A percentile compares a stretch with the other conserved stretches of the same genome.
phyloP scores from a whole-genome alignment of 2,113 vertebrate genomes.

The Eptesicus fuscus region DNA sequence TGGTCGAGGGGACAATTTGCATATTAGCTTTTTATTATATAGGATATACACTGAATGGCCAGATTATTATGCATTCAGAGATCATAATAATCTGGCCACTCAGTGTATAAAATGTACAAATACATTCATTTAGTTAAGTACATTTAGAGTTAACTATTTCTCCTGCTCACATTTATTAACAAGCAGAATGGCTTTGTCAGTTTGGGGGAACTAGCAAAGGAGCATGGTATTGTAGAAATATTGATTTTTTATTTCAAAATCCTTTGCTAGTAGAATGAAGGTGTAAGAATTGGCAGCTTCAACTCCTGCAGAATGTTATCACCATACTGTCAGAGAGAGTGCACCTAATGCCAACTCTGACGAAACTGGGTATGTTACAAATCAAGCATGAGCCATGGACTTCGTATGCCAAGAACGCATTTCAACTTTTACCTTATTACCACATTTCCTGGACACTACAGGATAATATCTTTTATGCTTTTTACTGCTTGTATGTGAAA shows the following conservation, averaged over 20 bases:
- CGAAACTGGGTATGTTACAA: slow-evolving; percentile 75
- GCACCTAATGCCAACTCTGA: slow-evolving; percentile 75
- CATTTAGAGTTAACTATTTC: neutral
- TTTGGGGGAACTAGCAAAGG: slow-evolving; percentile 52
- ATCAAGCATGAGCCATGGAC: slow-evolving; percentile 67
- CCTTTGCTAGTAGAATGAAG: slow-evolving; percentile 71
- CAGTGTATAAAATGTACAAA: neutral
- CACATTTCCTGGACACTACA: slow-evolving; percentile 69
- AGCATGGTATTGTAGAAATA: slow-evolving; percentile 48
- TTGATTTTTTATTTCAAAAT: slow-evolving; percentile 76
- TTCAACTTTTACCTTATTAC: slow-evolving; percentile 83
- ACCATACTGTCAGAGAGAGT: slow-evolving; percentile 71
- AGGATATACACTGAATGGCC: no score
- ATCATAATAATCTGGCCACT: no score
- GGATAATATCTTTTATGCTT: slow-evolving; percentile 73
- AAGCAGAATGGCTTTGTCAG: neutral
- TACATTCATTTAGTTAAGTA: neutral
- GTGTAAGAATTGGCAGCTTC: slow-evolving; percentile 81
- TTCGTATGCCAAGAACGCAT: slow-evolving; percentile 77
- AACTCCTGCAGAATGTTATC: slow-evolving; percentile 74
- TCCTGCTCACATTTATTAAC: neutral
- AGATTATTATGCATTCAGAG: no score
- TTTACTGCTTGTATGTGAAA: slow-evolving; percentile 69
- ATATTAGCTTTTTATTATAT: no score
- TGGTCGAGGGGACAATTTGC: no score